Conservation (phyloP, 2,113 vertebrate species). For the Polyodon spathula region DNA sequence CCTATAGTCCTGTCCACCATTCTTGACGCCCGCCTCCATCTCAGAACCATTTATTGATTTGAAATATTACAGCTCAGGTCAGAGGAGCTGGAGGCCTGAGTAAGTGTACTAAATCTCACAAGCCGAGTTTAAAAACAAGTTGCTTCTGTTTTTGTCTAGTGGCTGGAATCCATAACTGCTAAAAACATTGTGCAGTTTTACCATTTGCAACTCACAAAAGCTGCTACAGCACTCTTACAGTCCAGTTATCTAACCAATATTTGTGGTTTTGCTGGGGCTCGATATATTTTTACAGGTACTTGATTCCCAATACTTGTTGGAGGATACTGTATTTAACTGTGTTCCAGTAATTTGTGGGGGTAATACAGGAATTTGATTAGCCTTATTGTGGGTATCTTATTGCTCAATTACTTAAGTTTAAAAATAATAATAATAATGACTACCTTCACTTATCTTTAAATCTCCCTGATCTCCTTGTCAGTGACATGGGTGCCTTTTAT, state of each 20-base stretch:
- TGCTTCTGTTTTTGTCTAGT: neutral
- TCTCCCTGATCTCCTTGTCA: neutral
- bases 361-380: neutral
- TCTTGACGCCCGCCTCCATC: no score
- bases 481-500: neutral
- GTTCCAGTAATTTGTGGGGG: neutral
- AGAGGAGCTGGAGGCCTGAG: neutral
- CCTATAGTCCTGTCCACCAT: no score
- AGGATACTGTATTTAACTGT: neutral
- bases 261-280: no score
- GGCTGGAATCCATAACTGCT: neutral
- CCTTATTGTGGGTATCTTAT: neutral
- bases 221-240: no score
- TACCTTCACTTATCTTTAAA: neutral
- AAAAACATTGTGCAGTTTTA: neutral
- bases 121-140: neutral
- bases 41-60: no score
- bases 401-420: neutral
- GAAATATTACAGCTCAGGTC: slow-evolving; percentile 1
- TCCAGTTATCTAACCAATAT: no score
- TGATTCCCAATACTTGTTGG: no score
- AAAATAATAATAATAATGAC: neutral
- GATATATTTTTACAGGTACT: no score
- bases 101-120: slow-evolving; percentile 1
- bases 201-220: neutral